A percentile compares a stretch with the other conserved stretches of the same genome.
Conservation (phyloP, 2,113 vertebrate genomes). For the Amphiprion ocellaris region DNA sequence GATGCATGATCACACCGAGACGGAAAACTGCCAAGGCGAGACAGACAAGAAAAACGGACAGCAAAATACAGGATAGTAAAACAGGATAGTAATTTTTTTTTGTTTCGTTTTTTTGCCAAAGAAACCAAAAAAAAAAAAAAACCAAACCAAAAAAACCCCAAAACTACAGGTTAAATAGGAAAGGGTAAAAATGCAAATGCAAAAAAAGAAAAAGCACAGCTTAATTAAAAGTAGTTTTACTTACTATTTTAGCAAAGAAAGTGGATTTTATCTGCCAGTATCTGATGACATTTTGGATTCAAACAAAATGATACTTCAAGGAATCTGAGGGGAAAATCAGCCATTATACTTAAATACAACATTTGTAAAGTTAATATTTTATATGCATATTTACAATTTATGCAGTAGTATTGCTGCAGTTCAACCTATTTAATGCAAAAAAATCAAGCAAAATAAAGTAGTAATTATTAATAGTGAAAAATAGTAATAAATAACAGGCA, state of each 20-base stretch:
- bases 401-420: background rate
- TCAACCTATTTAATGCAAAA: background rate
- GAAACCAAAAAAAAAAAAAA: too few relatives aligned
- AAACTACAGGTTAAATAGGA: background rate
- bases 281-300: background rate
- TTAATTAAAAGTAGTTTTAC: background rate
- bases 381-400: background rate
- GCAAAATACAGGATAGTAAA: background rate
- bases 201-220: background rate
- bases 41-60: background rate
- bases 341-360: background rate
- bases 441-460: background rate
- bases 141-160: background rate
- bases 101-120: too few relatives aligned
- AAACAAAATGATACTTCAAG: background rate
- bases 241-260: background rate
- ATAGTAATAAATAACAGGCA: too few relatives aligned
- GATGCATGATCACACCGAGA: slow-evolving; percentile 27
- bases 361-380: background rate
- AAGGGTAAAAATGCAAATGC: background rate
- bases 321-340: background rate
- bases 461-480: background rate
- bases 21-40: slow-evolving; percentile 16
- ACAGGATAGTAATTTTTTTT: background rate
- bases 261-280: background rate